Percentiles rank a stretch among this genome's conserved stretches.
Evolutionary conservation across 2,888 invertebrate species (phyloP).

Genomic region (Ephialtes manifestator): DNA sequence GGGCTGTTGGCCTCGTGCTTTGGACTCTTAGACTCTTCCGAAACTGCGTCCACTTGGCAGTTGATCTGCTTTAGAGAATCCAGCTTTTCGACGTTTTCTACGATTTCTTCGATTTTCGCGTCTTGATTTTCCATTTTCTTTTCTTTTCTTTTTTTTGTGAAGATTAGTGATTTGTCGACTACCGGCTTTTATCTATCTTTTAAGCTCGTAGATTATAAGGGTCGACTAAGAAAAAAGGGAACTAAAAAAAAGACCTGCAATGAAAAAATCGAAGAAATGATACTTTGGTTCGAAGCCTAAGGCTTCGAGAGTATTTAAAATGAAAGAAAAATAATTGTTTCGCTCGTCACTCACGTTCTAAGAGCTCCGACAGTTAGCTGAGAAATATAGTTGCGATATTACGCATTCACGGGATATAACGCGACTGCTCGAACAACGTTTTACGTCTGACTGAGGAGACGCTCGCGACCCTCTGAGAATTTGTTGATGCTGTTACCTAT

Average conservation of each 20-base stretch:
- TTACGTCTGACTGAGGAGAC: constrained; percentile 63
- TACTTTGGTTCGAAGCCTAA: constrained; percentile 9
- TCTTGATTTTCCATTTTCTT: constrained; percentile 44
- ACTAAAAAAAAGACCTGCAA: constrained; percentile 55
- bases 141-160: not conserved
- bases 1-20: constrained; percentile 47
- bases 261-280: constrained; percentile 42
- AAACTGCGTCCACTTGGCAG: constrained; percentile 69
- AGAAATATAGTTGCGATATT: not conserved
- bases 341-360: constrained; percentile 53
- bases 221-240: constrained; percentile 14
- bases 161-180: not conserved
- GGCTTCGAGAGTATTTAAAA: constrained; percentile 25
- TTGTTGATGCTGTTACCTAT: constrained; percentile 81
- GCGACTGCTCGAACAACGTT: constrained; percentile 49
- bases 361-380: constrained; percentile 3
- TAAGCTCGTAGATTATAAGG: constrained; percentile 17
- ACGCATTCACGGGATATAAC: constrained; percentile 16
- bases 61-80: constrained; percentile 70
- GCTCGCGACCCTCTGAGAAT: constrained; percentile 76
- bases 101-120: constrained; percentile 22
- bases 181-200: not conserved
- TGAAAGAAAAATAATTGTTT: not conserved
- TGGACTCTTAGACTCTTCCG: constrained; percentile 45
- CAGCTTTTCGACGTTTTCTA: constrained; percentile 52